A percentile compares a stretch with the other conserved stretches of the same genome.
These are phyloP conservation scores for Datnioides undecimradiatus DNA, from an alignment of 2,113 vertebrate species.

Conservation along the genomic window DNA sequence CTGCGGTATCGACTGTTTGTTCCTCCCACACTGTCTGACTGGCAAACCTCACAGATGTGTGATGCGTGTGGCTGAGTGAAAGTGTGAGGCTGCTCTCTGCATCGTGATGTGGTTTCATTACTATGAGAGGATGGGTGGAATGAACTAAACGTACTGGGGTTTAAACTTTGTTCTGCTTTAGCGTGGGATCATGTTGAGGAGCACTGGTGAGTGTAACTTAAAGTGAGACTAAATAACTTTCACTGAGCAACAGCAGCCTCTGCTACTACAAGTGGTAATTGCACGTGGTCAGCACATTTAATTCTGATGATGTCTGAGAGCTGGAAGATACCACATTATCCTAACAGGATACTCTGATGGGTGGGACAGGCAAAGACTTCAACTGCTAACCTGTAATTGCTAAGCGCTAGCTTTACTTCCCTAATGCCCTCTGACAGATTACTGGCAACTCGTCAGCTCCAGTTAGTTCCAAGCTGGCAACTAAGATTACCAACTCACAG, in stretches of 20 bases:
- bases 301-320: no score
- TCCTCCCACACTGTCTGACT: slow-evolving; percentile 31
- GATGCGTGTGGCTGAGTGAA: slow-evolving; percentile 31
- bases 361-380: no score
- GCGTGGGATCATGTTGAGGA: not conserved
- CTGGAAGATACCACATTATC: not conserved
- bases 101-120: slow-evolving; percentile 1
- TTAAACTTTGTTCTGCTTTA: not conserved
- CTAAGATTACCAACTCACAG: no score
- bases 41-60: slow-evolving; percentile 3
- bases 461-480: no score
- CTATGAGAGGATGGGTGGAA: not conserved
- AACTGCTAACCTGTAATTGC: no score
- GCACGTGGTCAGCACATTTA: not conserved
- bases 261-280: not conserved
- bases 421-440: not conserved
- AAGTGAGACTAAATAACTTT: not conserved
- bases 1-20: slow-evolving; percentile 54
- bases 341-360: no score
- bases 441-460: not conserved
- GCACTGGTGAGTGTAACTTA: not conserved
- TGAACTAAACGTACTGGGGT: not conserved
- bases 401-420: not conserved
- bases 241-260: not conserved
- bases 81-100: slow-evolving; percentile 1